These are phyloP conservation scores for Notarius lentiginosus DNA, from an alignment of 2,113 vertebrate genomes.

Conservation along the genomic window DNA sequence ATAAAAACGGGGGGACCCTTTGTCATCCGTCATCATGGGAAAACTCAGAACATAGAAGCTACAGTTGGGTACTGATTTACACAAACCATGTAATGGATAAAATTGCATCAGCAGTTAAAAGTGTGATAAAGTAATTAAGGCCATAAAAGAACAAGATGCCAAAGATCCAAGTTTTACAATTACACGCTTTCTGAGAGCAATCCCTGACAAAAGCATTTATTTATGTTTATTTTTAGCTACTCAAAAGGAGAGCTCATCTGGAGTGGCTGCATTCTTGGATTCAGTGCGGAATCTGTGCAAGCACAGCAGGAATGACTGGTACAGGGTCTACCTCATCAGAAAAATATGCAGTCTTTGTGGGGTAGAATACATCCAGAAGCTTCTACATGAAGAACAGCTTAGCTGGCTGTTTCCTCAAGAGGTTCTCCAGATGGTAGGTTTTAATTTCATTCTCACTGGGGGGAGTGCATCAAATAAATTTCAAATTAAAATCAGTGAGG, in stretches of 20 bases:
- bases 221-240: conserved; percentile 44
- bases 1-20: neutral
- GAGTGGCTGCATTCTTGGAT: conserved; percentile 60
- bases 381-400: conserved; percentile 60
- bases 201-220: neutral
- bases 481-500: neutral
- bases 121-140: neutral
- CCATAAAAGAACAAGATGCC: neutral
- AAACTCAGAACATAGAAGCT: neutral
- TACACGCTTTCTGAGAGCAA: no score
- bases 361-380: conserved; percentile 79
- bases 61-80: neutral
- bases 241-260: conserved; percentile 6
- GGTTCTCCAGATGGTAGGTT: conserved; percentile 74
- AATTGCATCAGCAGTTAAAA: neutral
- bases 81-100: neutral
- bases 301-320: conserved; percentile 77
- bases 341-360: conserved; percentile 77
- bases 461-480: neutral
- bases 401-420: conserved; percentile 85
- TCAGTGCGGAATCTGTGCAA: conserved; percentile 70
- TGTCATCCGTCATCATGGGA: neutral
- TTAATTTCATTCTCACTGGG: neutral
- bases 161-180: neutral
- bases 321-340: conserved; percentile 82